Evolutionary conservation across 2,888 invertebrate genomes (phyloP), one percentile per base, ranked within the genome.

Genomic region (Heliconius hortense): DNA sequence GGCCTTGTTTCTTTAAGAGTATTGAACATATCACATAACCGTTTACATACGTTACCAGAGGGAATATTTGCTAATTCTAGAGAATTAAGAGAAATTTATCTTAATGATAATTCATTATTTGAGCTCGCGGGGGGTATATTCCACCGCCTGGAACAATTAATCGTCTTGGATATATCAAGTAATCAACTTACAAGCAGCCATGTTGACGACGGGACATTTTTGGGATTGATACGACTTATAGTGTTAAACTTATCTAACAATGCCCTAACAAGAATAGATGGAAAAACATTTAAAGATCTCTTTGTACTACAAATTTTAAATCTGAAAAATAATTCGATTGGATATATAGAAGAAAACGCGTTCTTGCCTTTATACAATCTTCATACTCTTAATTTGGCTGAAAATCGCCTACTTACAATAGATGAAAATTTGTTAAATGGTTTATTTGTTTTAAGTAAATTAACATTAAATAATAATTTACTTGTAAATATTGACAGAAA

Each of bases 291-390:
- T 89, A 97, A 97, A 89, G 97, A 98, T 86, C 92, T 98, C 79
- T 97, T 96, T 87, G 97, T 97, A 85, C 94, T 98, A 75, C 97
- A 98, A 94, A 97, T 97, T 79, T 94, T 98, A 75, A 97, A 97
- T 88, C 94, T 98, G 83, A 96, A 97, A 84, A 97, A 97, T 88
- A 98, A 98, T 87, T 96, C 97, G 13, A 97, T 98, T 84, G 97
- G 97, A n/a, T 97, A 96, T 85, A 96, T 98, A 81, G 97, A 97
- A 93, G 97, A 97, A 84, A 97, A 97, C 85, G 97, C 98, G 68
- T 98, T 98, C 85, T 88, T 97, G 84, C 97, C 98, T 1, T 94
- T 98, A 70, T 97, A 98, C 90, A 98, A 98, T 89, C 93, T 98
- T 82, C 97, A 98, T 89, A 97, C 98, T 10, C 91, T 98, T 72